Conservation (phyloP, 2,888 invertebrate species). For the Ceramica pisi region DNA sequence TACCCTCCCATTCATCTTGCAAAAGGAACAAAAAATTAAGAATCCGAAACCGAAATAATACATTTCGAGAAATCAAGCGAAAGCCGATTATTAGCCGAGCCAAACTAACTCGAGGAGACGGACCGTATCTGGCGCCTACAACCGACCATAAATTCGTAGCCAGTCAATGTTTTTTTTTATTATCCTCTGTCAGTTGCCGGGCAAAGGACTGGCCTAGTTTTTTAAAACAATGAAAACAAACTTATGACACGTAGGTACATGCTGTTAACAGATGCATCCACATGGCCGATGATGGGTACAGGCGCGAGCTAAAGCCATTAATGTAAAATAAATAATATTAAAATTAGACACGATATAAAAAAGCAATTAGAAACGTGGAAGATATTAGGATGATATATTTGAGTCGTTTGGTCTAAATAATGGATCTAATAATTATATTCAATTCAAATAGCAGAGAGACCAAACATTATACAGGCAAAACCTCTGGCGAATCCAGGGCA, state of each 20-base stretch:
- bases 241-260: slow-evolving; percentile 67
- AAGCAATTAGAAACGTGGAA: slow-evolving; percentile 48
- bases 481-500: too few species aligned
- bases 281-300: slow-evolving; percentile 64
- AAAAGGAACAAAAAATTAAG: slow-evolving; percentile 37
- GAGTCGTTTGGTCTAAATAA: slow-evolving; percentile 11
- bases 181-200: slow-evolving; percentile 53
- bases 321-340: slow-evolving; percentile 46
- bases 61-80: slow-evolving; percentile 43
- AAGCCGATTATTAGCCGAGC: slow-evolving; percentile 55
- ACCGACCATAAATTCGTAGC: slow-evolving; percentile 41
- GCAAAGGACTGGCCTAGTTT: slow-evolving; percentile 64
- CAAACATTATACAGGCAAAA: not conserved
- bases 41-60: slow-evolving; percentile 30
- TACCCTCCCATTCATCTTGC: slow-evolving; percentile 13
- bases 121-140: slow-evolving; percentile 62
- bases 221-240: slow-evolving; percentile 71
- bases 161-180: slow-evolving; percentile 63
- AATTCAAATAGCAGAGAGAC: not conserved
- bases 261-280: slow-evolving; percentile 76
- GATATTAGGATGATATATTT: slow-evolving; percentile 17
- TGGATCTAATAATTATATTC: not conserved
- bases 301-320: slow-evolving; percentile 47
- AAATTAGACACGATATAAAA: slow-evolving; percentile 49
- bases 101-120: slow-evolving; percentile 23